A percentile compares a stretch with the other conserved stretches of the same genome.
phyloP scores from a whole-genome alignment of 2,113 vertebrate genomes.

The Cercocebus atys region DNA sequence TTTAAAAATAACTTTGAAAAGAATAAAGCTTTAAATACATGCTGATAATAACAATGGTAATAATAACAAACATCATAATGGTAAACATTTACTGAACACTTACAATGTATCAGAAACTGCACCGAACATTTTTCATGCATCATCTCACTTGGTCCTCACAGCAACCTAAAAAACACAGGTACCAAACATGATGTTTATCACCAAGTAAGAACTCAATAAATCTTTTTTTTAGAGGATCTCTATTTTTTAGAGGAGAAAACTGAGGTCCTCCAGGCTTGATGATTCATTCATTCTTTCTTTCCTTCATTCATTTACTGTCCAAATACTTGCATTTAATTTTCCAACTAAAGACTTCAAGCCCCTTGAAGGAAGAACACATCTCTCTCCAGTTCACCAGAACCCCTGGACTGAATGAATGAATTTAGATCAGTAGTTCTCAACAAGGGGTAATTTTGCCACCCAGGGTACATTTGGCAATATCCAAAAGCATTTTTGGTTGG shows the following conservation, averaged over 20 bases:
- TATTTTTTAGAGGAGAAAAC: background rate
- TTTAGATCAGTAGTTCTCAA: background rate
- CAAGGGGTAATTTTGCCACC: background rate
- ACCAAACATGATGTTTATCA: too few relatives aligned
- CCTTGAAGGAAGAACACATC: background rate
- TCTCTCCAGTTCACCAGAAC: background rate
- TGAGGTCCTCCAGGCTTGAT: background rate
- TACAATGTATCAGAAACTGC: background rate
- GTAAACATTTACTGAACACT: background rate
- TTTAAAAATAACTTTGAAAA: slow-evolving; percentile 22
- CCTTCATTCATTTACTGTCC: background rate
- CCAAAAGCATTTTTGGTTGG: background rate
- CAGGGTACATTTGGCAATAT: too few relatives aligned
- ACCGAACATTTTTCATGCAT: background rate
- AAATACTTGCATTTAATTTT: background rate
- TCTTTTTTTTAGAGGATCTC: background rate
- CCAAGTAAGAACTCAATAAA: background rate
- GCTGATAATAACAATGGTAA: background rate
- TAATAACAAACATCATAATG: background rate
- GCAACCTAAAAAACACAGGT: background rate
- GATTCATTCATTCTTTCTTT: background rate
- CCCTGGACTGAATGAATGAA: background rate
- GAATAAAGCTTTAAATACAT: background rate
- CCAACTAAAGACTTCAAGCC: background rate
- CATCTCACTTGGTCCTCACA: background rate